phyloP scores from a whole-genome alignment of 2,797 vertebrate genomes.

The Bovichtus variegatus region DNA sequence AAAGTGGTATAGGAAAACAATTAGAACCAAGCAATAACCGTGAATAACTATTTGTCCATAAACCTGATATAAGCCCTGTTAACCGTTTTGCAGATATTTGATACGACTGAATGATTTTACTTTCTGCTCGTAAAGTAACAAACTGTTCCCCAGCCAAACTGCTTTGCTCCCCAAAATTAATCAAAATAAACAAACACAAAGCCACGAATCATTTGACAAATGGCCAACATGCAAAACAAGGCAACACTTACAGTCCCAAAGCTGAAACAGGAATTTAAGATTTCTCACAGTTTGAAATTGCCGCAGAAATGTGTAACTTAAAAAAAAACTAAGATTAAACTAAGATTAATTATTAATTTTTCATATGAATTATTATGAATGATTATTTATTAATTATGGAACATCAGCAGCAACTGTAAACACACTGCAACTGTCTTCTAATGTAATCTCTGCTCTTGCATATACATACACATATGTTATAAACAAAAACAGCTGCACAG shows the following conservation, averaged over 20 bases:
- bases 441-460: neutral
- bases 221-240: constrained; percentile 28
- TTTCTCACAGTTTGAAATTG: constrained; percentile 14
- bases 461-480: neutral
- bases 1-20: neutral
- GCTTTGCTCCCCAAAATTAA: constrained; percentile 30
- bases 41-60: neutral
- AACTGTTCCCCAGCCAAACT: constrained; percentile 4
- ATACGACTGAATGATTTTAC: neutral
- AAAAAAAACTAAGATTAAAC: neutral
- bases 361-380: no score
- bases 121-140: constrained; percentile 24
- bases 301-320: constrained; percentile 6
- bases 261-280: constrained; percentile 31
- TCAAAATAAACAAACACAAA: constrained; percentile 37
- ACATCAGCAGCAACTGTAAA: neutral
- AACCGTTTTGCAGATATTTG: constrained; percentile 14
- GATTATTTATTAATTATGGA: no score
- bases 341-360: no score
- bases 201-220: constrained; percentile 51
- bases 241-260: constrained; percentile 10
- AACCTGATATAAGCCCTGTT: neutral
- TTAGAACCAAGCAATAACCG: neutral
- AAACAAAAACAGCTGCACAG: neutral
- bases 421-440: neutral